These are phyloP conservation scores for Dynastes grantii DNA, from an alignment of 2,888 invertebrate species.

Conservation along the genomic window DNA sequence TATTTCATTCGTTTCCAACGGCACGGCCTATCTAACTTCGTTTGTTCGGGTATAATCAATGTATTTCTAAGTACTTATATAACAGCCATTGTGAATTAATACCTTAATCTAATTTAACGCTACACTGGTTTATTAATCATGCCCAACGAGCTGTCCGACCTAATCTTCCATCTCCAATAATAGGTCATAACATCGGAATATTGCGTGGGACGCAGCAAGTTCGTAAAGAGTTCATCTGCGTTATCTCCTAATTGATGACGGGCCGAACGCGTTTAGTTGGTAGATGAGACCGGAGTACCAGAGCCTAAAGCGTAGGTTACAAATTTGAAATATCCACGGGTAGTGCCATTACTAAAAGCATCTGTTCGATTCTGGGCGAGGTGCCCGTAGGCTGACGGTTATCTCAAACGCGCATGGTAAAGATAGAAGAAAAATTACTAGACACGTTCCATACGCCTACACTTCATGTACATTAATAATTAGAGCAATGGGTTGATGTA, in stretches of 20 bases:
- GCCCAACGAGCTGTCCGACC: slow-evolving; percentile 10
- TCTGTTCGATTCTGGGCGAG: neutral
- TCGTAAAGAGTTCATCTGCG: neutral
- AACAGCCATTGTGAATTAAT: neutral
- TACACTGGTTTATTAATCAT: slow-evolving; percentile 25
- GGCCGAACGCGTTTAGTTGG: neutral
- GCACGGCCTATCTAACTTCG: no score
- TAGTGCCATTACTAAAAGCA: neutral
- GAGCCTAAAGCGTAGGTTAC: neutral
- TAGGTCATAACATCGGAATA: slow-evolving; percentile 3
- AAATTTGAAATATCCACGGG: slow-evolving; percentile 22
- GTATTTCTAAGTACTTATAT: neutral
- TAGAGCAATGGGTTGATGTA: slow-evolving; percentile 20
- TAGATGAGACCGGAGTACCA: neutral
- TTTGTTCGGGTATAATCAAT: no score
- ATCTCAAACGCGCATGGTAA: slow-evolving; percentile 17
- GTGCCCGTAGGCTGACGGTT: slow-evolving; percentile 7
- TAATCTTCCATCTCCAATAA: slow-evolving; percentile 35
- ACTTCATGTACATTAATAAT: slow-evolving; percentile 25
- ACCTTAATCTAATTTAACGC: slow-evolving; percentile 22
- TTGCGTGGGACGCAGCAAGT: neutral
- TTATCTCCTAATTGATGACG: slow-evolving; percentile 36
- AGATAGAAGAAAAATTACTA: slow-evolving; percentile 14
- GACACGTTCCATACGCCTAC: slow-evolving; percentile 37
- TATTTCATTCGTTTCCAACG: no score